Percentiles rank a stretch among this genome's conserved stretches.
phyloP scores from a whole-genome alignment of 1,140 invertebrate genomes.

The Drosophila aff. region DNA sequence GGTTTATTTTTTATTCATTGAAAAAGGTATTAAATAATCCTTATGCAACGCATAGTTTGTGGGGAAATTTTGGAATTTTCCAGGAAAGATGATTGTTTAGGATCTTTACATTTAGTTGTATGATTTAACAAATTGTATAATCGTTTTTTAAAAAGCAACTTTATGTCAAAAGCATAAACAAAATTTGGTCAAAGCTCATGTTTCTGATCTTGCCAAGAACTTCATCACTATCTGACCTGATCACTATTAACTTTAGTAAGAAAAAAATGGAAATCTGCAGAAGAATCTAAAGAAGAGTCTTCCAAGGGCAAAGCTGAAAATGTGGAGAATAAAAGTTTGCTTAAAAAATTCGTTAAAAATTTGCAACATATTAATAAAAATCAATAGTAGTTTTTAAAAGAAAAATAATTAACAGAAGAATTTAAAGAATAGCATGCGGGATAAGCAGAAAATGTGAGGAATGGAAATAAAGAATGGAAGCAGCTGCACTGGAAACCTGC shows the following conservation, averaged over 20 bases:
- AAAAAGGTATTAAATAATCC: neutral
- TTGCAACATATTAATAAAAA: neutral
- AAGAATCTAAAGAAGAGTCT: neutral
- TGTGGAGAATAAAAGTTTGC: neutral
- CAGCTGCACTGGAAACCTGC: conserved; percentile 41
- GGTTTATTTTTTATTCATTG: neutral
- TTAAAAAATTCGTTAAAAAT: neutral
- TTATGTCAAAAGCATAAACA: neutral
- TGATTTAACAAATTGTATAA: neutral
- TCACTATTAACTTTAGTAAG: no score
- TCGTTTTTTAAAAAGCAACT: neutral
- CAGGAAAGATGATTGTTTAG: neutral
- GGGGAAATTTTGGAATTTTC: neutral
- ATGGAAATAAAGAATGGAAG: neutral
- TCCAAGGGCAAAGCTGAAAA: neutral
- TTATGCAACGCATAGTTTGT: neutral
- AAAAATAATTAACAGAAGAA: neutral
- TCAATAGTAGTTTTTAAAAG: neutral
- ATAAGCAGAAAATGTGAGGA: neutral
- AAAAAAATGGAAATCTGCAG: neutral
- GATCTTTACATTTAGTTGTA: neutral
- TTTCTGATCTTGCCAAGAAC: neutral
- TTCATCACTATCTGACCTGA: no score
- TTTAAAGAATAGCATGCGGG: neutral
- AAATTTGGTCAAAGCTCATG: neutral